Evolutionary conservation across 2,113 vertebrate species (phyloP).

Genomic region (Prietella phreatophila): DNA sequence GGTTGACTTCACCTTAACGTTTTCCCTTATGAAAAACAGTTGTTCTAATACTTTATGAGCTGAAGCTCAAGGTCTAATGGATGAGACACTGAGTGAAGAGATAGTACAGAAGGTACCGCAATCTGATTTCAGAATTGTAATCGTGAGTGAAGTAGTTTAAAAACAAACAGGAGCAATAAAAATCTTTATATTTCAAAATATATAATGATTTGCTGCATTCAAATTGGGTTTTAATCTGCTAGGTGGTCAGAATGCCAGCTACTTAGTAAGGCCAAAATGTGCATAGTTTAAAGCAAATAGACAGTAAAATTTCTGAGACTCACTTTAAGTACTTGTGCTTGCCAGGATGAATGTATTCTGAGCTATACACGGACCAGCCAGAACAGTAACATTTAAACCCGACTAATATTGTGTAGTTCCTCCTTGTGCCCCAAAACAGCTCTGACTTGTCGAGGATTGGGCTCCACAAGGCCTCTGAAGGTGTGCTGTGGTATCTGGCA

Average conservation of each 20-base stretch:
- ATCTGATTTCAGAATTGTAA: not conserved
- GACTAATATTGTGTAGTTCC: no score
- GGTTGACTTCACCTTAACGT: not conserved
- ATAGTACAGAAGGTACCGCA: not conserved
- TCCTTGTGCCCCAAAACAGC: no score
- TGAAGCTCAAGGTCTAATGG: not conserved
- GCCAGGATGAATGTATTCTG: not conserved
- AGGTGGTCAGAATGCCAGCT: not conserved
- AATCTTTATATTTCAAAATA: constrained; percentile 4
- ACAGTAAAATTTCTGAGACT: not conserved
- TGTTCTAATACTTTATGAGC: not conserved
- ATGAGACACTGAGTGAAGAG: not conserved
- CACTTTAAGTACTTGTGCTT: constrained; percentile 8
- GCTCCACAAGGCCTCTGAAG: no score
- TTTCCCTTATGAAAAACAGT: not conserved
- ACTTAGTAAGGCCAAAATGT: not conserved
- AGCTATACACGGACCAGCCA: no score
- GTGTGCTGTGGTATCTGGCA: no score
- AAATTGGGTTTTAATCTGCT: not conserved
- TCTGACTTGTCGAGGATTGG: no score
- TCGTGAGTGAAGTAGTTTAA: not conserved
- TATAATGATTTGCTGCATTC: not conserved
- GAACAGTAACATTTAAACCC: no score
- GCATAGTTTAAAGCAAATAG: not conserved
- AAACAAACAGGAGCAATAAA: constrained; percentile 1